Percentiles rank a stretch among this genome's conserved stretches.
Evolutionary conservation across 2,888 invertebrate genomes (phyloP).

Genomic region (Dioctria rufipes): DNA sequence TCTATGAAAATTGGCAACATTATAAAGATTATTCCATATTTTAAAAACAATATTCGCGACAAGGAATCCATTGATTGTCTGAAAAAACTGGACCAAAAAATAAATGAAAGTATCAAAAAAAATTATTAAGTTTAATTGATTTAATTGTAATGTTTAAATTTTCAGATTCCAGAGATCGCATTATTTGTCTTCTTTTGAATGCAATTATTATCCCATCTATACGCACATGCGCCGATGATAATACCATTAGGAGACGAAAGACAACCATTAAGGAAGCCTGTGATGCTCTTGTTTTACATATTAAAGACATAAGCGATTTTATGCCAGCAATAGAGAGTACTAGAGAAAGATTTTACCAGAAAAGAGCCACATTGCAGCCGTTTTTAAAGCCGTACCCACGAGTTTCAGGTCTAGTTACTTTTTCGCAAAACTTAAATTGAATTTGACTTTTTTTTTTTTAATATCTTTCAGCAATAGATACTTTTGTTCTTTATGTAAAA

Average conservation of each 20-base stretch:
- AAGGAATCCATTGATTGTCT: not conserved
- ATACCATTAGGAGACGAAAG: not conserved
- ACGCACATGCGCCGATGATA: not conserved
- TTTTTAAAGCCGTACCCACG: not conserved
- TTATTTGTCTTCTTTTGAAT: constrained; percentile 10
- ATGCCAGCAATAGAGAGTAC: not conserved
- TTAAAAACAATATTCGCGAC: not conserved
- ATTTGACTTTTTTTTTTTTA: not conserved
- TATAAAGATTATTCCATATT: constrained; percentile 33
- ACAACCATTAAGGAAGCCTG: constrained; percentile 22
- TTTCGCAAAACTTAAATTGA: constrained; percentile 14
- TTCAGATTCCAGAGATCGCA: constrained; percentile 35
- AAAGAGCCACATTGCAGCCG: not conserved
- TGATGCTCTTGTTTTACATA: constrained; percentile 18
- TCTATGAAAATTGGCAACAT: not conserved
- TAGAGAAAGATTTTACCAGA: not conserved
- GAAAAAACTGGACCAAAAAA: not conserved
- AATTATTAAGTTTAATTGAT: not conserved
- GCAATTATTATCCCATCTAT: constrained; percentile 27
- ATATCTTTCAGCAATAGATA: not conserved
- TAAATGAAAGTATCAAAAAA: constrained; percentile 18
- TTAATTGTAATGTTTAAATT: constrained; percentile 4
- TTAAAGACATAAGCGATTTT: constrained; percentile 29
- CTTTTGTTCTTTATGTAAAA: constrained; percentile 29
- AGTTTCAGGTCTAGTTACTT: constrained; percentile 27